Base-by-base conservation (phyloP, 2,888 invertebrate genomes). In the Dryadula phaetusa region DNA sequence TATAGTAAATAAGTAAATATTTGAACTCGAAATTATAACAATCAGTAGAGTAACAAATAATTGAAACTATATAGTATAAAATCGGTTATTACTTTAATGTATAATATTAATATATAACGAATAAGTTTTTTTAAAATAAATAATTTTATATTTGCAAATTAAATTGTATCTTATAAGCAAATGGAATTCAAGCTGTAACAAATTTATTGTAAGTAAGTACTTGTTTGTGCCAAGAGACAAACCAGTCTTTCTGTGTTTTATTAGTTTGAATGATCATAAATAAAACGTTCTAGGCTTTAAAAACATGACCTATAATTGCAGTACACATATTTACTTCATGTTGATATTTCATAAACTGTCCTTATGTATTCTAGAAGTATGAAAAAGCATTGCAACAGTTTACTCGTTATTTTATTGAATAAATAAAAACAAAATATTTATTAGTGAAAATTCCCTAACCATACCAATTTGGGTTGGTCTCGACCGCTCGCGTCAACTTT, bases 241-340 rank as follows among this genome's bases (percentile, higher is more conserved):
- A 52, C 52, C 16, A 52, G 28, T 52, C 16, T 52, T 49, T 8
- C 52, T 52, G 16, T 52, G 2, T n/a, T 49, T 52, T 52, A 52
- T 16, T 28, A 52, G 12, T 52, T 18, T 3, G 16, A 10, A 52
- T 52, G 28, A 52, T 16, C 52, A 52, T 32, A 52, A 52, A 28
- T 20, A 28, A 32, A 32, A 52, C 32, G 16, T 16, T 10, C 4
- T 10, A 52, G 10, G 5, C 52, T 8, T n/a, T 3, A n/a, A n/a
- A 7, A 28, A 10, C 8, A 28, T 52, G 28, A 8, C 28, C 28
- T 44, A 5, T 52, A 28, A 28, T 16, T 10, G 28, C 2, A 28
- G 28, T 16, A 49, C 20, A 28, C 25, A 37, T 37, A 37, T 37
- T 32, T 37, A 37, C 6, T 12, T 37, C 12, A 12, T 2, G 37